Conservation (phyloP, 2,113 vertebrate species). For the Sciurus niger region DNA sequence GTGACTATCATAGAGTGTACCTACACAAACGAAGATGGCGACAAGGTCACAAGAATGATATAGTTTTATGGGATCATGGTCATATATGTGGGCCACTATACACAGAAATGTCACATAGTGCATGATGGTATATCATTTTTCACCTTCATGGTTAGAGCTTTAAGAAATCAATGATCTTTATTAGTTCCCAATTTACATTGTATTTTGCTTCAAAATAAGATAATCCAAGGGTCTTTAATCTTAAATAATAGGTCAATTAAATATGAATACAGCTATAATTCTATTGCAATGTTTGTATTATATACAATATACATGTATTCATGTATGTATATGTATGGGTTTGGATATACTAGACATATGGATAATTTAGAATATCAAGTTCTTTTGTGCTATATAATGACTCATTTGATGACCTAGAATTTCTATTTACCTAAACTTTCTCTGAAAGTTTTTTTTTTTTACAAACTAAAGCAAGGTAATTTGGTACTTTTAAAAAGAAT, state of each 20-base stretch:
- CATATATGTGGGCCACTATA: no score
- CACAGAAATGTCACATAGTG: not conserved
- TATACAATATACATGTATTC: not conserved
- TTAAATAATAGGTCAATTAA: conserved; percentile 48
- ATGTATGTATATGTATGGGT: not conserved
- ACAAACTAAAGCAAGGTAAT: not conserved
- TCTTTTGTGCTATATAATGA: not conserved
- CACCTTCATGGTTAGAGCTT: not conserved
- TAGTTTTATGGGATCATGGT: not conserved
- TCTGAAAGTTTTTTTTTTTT: conserved; percentile 44
- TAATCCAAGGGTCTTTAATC: conserved; percentile 31
- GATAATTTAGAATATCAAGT: not conserved
- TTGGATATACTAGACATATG: not conserved
- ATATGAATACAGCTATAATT: conserved; percentile 29
- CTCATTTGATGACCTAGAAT: conserved; percentile 59
- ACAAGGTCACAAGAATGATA: not conserved
- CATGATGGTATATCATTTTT: not conserved
- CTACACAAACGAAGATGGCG: not conserved
- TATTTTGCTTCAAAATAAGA: not conserved
- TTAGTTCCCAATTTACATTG: not conserved
- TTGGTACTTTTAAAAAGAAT: not conserved
- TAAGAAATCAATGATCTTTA: conserved; percentile 36
- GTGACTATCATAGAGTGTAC: not conserved
- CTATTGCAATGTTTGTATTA: not conserved
- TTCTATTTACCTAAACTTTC: conserved; percentile 43